Evolutionary conservation across 1,140 invertebrate genomes (phyloP).

Genomic region (Oscheius sp.): DNA sequence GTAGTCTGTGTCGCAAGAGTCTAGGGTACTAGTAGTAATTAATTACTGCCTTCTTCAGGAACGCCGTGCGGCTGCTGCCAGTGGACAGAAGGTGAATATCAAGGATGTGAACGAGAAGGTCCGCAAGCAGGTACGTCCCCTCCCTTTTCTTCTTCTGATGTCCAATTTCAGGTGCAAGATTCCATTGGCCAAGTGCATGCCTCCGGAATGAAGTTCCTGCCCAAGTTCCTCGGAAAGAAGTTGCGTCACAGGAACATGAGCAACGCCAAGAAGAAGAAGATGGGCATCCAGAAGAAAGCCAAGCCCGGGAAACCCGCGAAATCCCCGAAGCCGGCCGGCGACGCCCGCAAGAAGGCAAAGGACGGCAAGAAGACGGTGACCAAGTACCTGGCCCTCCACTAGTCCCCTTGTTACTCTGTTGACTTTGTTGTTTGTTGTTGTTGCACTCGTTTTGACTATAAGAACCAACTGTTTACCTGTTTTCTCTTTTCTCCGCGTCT

Average conservation of each 20-base stretch:
- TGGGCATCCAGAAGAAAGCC: slow-evolving; percentile 4
- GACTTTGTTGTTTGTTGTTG: slow-evolving; percentile 12
- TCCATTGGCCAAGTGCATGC: slow-evolving; percentile 29
- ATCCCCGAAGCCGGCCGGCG: slow-evolving; percentile 2
- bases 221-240: slow-evolving; percentile 31
- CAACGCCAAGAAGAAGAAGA: slow-evolving; percentile 18
- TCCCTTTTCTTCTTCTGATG: background rate
- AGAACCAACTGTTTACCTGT: no score
- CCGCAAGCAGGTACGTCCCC: slow-evolving; percentile 5
- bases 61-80: slow-evolving; percentile 8
- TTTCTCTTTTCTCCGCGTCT: no score
- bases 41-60: slow-evolving; percentile 14
- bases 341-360: slow-evolving; percentile 28
- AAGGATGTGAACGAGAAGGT: slow-evolving; percentile 23
- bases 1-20: no score
- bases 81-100: slow-evolving; percentile 3
- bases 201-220: slow-evolving; percentile 33
- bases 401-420: slow-evolving; percentile 5
- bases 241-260: slow-evolving; percentile 28
- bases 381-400: slow-evolving; percentile 33
- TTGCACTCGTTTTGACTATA: background rate
- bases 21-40: no score
- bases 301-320: slow-evolving; percentile 6
- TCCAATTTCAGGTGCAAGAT: slow-evolving; percentile 5
- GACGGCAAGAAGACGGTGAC: slow-evolving; percentile 26